Percentiles rank a stretch among this genome's conserved stretches.
Evolutionary conservation across 2,888 invertebrate genomes (phyloP).

Genomic region (Neelides folsomi): DNA sequence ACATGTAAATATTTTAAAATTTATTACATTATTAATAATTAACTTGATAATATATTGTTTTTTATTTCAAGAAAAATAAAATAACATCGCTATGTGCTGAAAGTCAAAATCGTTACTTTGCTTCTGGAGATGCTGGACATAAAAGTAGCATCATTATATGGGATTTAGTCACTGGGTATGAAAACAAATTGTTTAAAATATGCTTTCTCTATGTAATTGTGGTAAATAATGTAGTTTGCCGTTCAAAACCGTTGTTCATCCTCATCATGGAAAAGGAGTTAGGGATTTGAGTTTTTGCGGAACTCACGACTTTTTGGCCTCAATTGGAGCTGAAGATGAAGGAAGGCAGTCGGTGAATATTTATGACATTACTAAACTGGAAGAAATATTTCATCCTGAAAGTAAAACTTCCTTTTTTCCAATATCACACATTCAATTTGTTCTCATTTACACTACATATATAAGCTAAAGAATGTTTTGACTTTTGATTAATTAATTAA

Average conservation of each 20-base stretch:
- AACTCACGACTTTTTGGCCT: slow-evolving; percentile 12
- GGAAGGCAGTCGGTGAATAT: slow-evolving; percentile 17
- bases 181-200: neutral
- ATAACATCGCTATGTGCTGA: slow-evolving; percentile 20
- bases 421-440: too few species aligned
- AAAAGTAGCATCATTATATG: slow-evolving; percentile 26
- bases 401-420: too few species aligned
- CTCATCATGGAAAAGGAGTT: slow-evolving; percentile 15
- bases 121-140: slow-evolving; percentile 24
- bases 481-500: too few species aligned
- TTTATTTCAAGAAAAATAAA: slow-evolving; percentile 21
- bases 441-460: too few species aligned
- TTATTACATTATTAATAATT: neutral
- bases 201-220: slow-evolving; percentile 1
- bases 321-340: slow-evolving; percentile 16
- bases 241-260: slow-evolving; percentile 14
- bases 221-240: slow-evolving; percentile 7
- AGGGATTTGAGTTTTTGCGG: slow-evolving; percentile 13
- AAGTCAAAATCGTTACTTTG: slow-evolving; percentile 12
- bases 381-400: slow-evolving; percentile 15
- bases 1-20: slow-evolving; percentile 19
- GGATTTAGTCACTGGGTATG: slow-evolving; percentile 20
- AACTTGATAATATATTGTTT: neutral
- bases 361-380: slow-evolving; percentile 11
- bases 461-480: too few species aligned